Base-by-base conservation (phyloP, 2,113 vertebrate species). In the Paracanthobrama guichenoti region DNA sequence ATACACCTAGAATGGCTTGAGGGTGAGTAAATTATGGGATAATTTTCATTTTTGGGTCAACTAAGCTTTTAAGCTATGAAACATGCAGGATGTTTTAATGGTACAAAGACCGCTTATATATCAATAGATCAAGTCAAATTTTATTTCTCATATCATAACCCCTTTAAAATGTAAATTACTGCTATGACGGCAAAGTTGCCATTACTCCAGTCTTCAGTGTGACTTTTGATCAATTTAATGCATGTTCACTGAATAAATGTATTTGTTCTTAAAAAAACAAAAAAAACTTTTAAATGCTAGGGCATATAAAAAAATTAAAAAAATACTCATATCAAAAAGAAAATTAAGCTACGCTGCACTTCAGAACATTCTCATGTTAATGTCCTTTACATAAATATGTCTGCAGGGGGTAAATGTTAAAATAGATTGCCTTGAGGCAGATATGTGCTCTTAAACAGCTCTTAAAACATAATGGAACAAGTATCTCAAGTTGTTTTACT, bases 391-490 rank as follows among this genome's bases (percentile, higher is more conserved):
- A 80, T 81, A 71, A 81, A 81, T 57, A 71, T 82, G 26, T 55
- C 62, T 72, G 20, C 18, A 67, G 73, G 69, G 59, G 73, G 42
- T 82, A 82, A 85, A 82, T 78, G 44, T 50, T 85, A 44, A 79
- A 50, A 57, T 4, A 12, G 64, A 60, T 31, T 1, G 62, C 66
- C 67, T 71, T 12, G 13, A 71, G 48, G 44, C 50, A 67, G 53
- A 48, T 31, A 46, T 66, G 12, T 73, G 77, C 67, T 64, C 48
- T 78, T 66, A 72, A 72, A 73, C 26, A 13, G 28, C 75, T 84
- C 26, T 46, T 77, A 84, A 77, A 84, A 82, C 72, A 57, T 57
- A 64, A 60, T 8, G 7, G 20, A 80, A 82, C 60, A 87, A 87
- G 87, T 77, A 74, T 64, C 83, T 86, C 24, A 53, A 39, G 78